A percentile compares a stretch with the other conserved stretches of the same genome.
Conservation (phyloP, 2,888 invertebrate genomes). For the Diadegma fenestrale region DNA sequence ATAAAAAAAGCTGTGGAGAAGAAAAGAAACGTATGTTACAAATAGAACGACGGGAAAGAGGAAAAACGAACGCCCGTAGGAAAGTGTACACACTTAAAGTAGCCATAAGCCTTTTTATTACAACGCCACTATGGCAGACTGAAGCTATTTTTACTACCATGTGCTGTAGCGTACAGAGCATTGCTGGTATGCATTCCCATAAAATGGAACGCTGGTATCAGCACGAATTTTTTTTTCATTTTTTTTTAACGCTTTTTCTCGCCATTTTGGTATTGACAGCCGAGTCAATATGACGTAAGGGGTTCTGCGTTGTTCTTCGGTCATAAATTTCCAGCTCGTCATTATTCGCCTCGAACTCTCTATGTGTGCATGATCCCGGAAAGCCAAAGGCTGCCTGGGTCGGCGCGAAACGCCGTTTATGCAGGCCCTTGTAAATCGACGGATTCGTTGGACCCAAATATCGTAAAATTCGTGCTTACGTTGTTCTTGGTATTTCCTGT, state of each 20-base stretch:
- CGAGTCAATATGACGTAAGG: constrained; percentile 42
- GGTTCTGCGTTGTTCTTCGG: constrained; percentile 32
- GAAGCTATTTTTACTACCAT: constrained; percentile 21
- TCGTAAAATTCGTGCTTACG: constrained; percentile 56
- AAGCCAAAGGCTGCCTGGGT: neutral
- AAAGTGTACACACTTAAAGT: constrained; percentile 11
- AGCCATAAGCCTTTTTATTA: constrained; percentile 38
- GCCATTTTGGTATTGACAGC: constrained; percentile 47
- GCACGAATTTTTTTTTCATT: constrained; percentile 8
- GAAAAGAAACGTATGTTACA: constrained; percentile 15
- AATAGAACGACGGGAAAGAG: constrained; percentile 4
- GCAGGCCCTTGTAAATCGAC: constrained; percentile 24
- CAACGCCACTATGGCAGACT: constrained; percentile 4
- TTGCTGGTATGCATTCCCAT: constrained; percentile 34
- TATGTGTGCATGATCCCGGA: neutral
- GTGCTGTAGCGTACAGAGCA: neutral
- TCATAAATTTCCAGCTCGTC: constrained; percentile 58
- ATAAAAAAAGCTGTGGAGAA: constrained; percentile 27
- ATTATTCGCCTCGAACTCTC: constrained; percentile 38
- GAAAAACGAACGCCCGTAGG: constrained; percentile 20
- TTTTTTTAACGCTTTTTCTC: constrained; percentile 38
- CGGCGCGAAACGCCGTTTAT: constrained; percentile 3
- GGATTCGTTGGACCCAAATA: constrained; percentile 9
- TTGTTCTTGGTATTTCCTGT: constrained; percentile 18
- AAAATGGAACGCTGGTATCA: constrained; percentile 52